A percentile compares a stretch with the other conserved stretches of the same genome.
These are phyloP conservation scores for Porites australiensis DNA, from an alignment of 64 coral and sea anemone species.

Conservation along the genomic window DNA sequence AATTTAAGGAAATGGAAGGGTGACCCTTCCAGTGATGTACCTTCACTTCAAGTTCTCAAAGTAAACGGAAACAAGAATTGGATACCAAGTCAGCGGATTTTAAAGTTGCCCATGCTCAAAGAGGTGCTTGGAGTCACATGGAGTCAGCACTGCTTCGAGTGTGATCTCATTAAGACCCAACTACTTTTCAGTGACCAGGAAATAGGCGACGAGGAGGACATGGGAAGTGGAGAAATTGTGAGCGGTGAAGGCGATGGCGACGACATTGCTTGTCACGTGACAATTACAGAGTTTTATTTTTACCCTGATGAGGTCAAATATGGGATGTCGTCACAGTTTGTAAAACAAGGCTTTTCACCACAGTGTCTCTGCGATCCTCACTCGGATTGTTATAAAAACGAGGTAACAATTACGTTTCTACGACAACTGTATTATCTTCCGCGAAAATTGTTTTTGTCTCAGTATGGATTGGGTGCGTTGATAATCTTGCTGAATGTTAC, in stretches of 20 bases:
- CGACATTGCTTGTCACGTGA: not conserved
- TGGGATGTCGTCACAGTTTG: conserved; percentile 34
- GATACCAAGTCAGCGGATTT: conserved; percentile 58
- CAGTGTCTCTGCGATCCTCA: conserved; percentile 46
- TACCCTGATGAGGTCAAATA: conserved; percentile 47
- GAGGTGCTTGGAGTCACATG: conserved; percentile 76
- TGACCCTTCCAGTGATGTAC: conserved; percentile 17
- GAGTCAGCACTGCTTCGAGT: conserved; percentile 71
- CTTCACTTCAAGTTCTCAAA: conserved; percentile 56
- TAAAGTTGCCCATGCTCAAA: conserved; percentile 71
- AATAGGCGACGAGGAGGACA: conserved; percentile 27
- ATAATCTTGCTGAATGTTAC: conserved; percentile 70
- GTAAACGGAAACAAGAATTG: conserved; percentile 63
- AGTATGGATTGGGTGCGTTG: conserved; percentile 71
- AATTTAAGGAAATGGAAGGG: conserved; percentile 64
- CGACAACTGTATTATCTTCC: conserved; percentile 68
- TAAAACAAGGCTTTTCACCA: conserved; percentile 67
- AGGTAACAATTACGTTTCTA: conserved; percentile 55
- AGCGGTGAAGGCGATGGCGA: conserved; percentile 12
- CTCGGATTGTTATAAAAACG: conserved; percentile 45
- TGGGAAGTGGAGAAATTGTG: conserved; percentile 14
- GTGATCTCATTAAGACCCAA: conserved; percentile 61
- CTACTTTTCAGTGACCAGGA: conserved; percentile 20
- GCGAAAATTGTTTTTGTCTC: conserved; percentile 51
- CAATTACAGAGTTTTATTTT: conserved; percentile 3